Base-by-base conservation (phyloP, 2,888 invertebrate species). In the Dichetophora obliterata region DNA sequence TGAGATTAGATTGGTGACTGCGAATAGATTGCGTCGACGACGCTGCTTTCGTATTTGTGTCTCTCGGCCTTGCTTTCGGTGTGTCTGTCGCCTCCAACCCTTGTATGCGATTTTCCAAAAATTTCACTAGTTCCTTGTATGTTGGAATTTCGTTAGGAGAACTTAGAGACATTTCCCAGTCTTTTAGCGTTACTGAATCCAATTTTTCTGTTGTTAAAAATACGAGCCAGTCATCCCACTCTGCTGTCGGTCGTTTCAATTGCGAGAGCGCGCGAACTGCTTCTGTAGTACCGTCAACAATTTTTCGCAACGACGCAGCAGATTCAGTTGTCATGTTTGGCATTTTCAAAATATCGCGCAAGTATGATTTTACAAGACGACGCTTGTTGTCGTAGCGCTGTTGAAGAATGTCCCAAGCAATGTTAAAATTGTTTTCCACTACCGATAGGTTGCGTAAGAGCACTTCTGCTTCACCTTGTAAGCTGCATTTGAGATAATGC, bases 191-290 rank as follows among this genome's bases (percentile, higher is more conserved):
- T 14, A 34, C 68, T 11, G 54, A 22, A 8, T 54, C 54, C 11
- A 80, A 27, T 75, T 79, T 80, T 48, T 79, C 73, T 8, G 79
- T 80, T 16, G 76, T 65, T 19, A 74, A 74, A 2, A 75, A 43
- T n/a, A 80, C 57, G 6, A 79, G 14, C 79, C 79, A 79, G 37
- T 79, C 79, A 22, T 77, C 76, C 76, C 77, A 79, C 2, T 75
- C 22, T 0, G 71, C 31, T 0, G 70, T 80, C 6, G 80, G 69
- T 2, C 76, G 71, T 3, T 43, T 59, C 8, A 79, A 72, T 34
- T 79, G 72, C 34, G 57, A 34, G 24, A 78, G 34, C 19, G 76
- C 68, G 1, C 76, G 66, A 22, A 73, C 65, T 0, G 77, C 59
- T 75, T 80, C 77, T 34, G 72, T 75, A 27, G 57, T 72, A 24